Evolutionary conservation across 2,888 invertebrate genomes (phyloP), one percentile per base, ranked within the genome.

Genomic region (Plebejus melissa): DNA sequence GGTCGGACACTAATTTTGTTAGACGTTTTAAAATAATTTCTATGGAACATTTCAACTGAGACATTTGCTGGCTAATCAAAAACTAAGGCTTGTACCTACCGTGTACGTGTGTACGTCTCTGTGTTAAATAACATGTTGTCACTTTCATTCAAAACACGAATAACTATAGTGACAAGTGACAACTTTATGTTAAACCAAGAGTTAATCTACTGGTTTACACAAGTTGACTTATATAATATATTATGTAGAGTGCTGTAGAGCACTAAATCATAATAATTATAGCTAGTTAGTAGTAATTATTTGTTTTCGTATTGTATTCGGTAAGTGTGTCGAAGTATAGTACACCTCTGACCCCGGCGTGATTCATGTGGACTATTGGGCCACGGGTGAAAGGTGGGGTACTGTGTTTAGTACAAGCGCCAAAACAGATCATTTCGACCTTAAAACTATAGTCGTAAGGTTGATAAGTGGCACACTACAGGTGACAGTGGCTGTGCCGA

Each of bases 331-430:
- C 65, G 65, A 65, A 83, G 83, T 82, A 83, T 82, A 83, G 79
- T 82, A 86, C 82, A 88, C 86, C 88, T 90, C 81, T 88, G 88
- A 87, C 89, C 88, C 84, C 81, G 79, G 79, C 87, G 87, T 89
- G 88, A 85, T 86, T 82, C 81, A 85, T 83, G 83, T 87, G 88
- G 88, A 87, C 87, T 88, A 85, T 86, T 80, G 82, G 81, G 81
- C 82, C 81, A 82, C 82, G 82, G 86, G 90, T 90, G 90, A 91
- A 90, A 90, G 90, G 90, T 85, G 83, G 78, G 80, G 80, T 79
- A 77, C 76, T 71, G 74, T 74, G 77, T 50, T 74, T 76, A 32
- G 70, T 69, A 38, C 60, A 74, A 22, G 60, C 71, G 74, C 70
- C 74, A 76, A 71, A 71, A 74, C 74, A 69, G 38, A 46, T 65